phyloP scores from a whole-genome alignment of 92 coral and sea anemone species.

The Epizoanthus stellaris region DNA sequence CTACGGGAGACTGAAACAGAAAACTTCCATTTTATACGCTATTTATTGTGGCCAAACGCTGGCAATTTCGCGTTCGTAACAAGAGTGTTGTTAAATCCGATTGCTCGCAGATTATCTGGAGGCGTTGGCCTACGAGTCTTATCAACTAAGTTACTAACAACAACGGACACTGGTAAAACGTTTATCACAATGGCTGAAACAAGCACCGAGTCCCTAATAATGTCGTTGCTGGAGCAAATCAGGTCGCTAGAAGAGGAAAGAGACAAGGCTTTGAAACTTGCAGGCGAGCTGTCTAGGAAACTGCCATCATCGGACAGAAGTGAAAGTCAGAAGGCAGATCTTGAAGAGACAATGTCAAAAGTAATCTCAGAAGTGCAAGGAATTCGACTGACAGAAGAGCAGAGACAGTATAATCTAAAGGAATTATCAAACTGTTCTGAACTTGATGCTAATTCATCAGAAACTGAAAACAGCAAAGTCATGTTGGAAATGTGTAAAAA shows the following conservation, averaged over 20 bases:
- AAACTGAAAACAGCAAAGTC: conserved; percentile 38
- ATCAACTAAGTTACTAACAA: background rate
- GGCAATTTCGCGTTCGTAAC: background rate
- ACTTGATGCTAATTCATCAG: conserved; percentile 17
- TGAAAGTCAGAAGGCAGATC: conserved; percentile 14
- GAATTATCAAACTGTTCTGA: conserved; percentile 58
- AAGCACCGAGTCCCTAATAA: conserved; percentile 78
- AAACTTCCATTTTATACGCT: background rate
- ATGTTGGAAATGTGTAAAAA: conserved; percentile 88
- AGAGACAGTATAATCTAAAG: conserved; percentile 76
- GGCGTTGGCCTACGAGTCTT: conserved; percentile 18
- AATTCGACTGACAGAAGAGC: conserved; percentile 90
- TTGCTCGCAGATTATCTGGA: background rate
- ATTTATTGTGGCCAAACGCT: background rate
- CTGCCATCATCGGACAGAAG: conserved; percentile 8
- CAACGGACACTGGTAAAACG: background rate
- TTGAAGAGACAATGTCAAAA: conserved; percentile 57
- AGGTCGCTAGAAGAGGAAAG: conserved; percentile 81
- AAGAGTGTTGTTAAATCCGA: background rate
- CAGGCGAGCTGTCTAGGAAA: conserved; percentile 54
- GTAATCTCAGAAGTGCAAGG: conserved; percentile 70
- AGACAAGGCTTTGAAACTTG: conserved; percentile 76
- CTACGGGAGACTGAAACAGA: background rate
- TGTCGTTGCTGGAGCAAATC: conserved; percentile 83
- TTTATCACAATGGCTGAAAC: conserved; percentile 61